phyloP scores from a whole-genome alignment of 2,888 invertebrate species.

The Cacoxenus indagator region DNA sequence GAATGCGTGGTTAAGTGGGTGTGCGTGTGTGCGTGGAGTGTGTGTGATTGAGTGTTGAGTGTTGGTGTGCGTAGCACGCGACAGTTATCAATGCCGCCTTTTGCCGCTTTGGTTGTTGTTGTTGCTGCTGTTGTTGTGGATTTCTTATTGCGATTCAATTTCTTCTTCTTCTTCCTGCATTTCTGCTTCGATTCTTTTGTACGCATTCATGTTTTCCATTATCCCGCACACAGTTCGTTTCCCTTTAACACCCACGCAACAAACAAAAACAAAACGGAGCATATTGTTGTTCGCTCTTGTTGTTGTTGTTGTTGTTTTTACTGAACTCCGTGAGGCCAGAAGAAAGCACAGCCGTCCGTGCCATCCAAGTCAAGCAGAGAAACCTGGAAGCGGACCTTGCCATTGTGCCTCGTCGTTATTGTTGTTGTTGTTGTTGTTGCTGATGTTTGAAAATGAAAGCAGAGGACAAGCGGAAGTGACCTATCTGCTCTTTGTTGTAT shows the following conservation, averaged over 20 bases:
- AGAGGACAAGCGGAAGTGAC: slow-evolving; percentile 16
- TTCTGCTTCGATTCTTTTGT: neutral
- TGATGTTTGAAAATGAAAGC: slow-evolving; percentile 18
- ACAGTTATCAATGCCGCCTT: slow-evolving; percentile 17
- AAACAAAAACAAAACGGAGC: too few species aligned
- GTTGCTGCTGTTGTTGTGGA: too few species aligned
- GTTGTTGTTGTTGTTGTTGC: slow-evolving; percentile 13
- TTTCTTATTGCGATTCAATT: slow-evolving; percentile 3
- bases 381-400: slow-evolving; percentile 42
- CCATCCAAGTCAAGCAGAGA: neutral
- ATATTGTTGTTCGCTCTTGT: neutral
- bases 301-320: slow-evolving; percentile 5
- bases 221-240: too few species aligned
- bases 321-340: neutral
- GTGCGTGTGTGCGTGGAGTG: slow-evolving; percentile 5
- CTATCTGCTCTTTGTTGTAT: slow-evolving; percentile 44
- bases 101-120: slow-evolving; percentile 28
- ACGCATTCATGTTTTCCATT: too few species aligned
- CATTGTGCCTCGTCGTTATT: slow-evolving; percentile 32
- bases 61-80: slow-evolving; percentile 28
- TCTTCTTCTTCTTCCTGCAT: neutral
- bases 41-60: slow-evolving; percentile 14
- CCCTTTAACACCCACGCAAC: too few species aligned
- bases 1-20: neutral
- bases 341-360: too few species aligned